phyloP scores from a whole-genome alignment of 2,797 vertebrate genomes.

The Phataginus tetradactyla region DNA sequence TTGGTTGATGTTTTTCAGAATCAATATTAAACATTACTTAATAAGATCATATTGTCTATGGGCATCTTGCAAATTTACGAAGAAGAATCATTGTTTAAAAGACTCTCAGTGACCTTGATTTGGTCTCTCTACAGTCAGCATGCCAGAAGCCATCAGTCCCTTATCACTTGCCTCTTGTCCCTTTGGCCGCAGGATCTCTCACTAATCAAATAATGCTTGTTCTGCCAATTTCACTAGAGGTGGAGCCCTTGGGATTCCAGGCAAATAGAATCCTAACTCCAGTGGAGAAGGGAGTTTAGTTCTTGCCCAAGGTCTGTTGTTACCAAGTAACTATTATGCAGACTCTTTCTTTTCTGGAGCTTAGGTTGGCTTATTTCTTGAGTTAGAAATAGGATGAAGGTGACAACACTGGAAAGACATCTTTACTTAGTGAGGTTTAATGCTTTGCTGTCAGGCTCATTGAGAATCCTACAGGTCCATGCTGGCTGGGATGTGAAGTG shows the following conservation, averaged over 20 bases:
- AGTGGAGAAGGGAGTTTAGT: not conserved
- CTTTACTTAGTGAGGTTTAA: not conserved
- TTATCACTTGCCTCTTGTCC: not conserved
- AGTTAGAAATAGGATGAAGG: not conserved
- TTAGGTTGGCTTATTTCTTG: not conserved
- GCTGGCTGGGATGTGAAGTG: not conserved
- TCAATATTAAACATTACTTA: not conserved
- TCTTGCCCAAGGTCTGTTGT: not conserved
- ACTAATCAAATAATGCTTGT: not conserved
- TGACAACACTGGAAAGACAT: not conserved
- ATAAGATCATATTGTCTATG: not conserved
- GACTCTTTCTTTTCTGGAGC: not conserved
- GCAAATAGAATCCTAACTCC: not conserved
- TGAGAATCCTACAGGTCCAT: not conserved
- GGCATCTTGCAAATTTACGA: not conserved
- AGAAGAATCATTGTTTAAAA: not conserved
- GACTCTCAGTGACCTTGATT: not conserved
- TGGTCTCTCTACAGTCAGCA: not conserved
- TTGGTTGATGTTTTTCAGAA: not conserved
- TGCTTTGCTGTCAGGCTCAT: not conserved
- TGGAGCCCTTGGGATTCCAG: conserved; percentile 71
- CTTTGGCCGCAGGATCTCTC: not conserved
- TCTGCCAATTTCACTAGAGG: not conserved
- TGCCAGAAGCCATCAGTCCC: not conserved
- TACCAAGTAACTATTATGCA: not conserved